Base-by-base conservation (phyloP, 2,113 vertebrate species). In the Crotalus helleri region DNA sequence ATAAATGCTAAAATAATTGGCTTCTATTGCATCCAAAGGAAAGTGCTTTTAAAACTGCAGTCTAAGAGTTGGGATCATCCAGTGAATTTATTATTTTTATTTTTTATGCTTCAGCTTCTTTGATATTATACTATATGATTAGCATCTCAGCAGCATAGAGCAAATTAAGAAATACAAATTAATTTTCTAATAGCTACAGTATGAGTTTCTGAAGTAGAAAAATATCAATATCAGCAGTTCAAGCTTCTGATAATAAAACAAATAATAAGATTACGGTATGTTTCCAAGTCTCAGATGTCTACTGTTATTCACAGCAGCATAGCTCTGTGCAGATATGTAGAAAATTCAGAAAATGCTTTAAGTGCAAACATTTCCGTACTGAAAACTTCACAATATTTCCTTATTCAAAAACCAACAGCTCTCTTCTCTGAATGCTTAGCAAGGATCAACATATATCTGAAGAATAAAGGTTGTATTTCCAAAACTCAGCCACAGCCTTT, bases 131-230 rank as follows among this genome's bases (percentile, higher is more conserved):
- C 17, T 91, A 24, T 58, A 12, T 46, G 74, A 90, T 46, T 61
- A 88, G 90, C 33, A 57, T 24, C 15, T 91, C 69, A 61, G 46
- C 10, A 51, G 87, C 88, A 58, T 39, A 57, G 8, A 94, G 49
- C 89, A 61, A 92, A 92, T 87, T 91, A 54, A 91, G 89, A 92
- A 91, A 92, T 58, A 88, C 23, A 55, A 91, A 92, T 91, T 91
- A 46, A 91, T 87, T 74, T 59, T 58, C 69, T 92, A 91, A 92
- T 92, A 26, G 81, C 24, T 92, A 89, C 88, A 93, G 57, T 86
- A 93, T 57, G 74, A 93, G 55, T 24, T 91, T 64, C 55, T 90
- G 85, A 86, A 49, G 85, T 59, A 85, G 61, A 91, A 93, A 91
- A 93, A 90, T 44, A 81, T 91, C 91, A 93, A 57, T 81, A 89